Evolutionary conservation across 2,888 invertebrate species (phyloP).

Genomic region (Dromius quadrimaculatus): DNA sequence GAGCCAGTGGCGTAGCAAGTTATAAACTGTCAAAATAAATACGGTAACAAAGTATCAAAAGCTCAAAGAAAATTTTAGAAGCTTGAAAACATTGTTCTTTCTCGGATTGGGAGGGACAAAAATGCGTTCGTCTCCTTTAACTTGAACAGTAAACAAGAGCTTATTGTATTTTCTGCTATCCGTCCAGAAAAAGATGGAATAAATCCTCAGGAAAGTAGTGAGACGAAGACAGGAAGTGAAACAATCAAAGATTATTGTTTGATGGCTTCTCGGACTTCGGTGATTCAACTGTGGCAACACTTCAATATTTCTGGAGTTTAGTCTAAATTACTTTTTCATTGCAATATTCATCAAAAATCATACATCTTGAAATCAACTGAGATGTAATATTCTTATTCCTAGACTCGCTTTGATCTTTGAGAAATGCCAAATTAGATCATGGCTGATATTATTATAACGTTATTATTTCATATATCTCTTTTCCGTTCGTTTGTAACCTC

Average conservation of each 20-base stretch:
- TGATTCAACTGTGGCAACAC: no score
- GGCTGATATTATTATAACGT: no score
- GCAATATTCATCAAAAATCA: no score
- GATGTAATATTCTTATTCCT: no score
- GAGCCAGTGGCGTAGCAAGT: no score
- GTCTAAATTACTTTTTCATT: no score
- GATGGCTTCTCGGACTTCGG: conserved; percentile 38
- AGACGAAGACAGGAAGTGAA: conserved; percentile 13
- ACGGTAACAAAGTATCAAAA: neutral
- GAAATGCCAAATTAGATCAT: no score
- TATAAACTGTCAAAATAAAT: neutral
- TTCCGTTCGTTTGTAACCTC: neutral
- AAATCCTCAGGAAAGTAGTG: neutral
- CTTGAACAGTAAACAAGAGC: conserved; percentile 46
- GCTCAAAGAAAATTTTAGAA: neutral
- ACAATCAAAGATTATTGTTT: conserved; percentile 47
- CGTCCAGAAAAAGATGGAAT: conserved; percentile 1
- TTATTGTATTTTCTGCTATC: conserved; percentile 45
- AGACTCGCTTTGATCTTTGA: no score
- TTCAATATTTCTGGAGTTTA: no score
- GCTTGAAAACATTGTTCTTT: neutral
- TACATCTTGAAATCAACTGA: no score
- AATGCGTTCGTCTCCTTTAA: conserved; percentile 36
- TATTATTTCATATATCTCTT: no score
- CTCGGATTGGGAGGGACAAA: neutral